Conservation (phyloP, 2,113 vertebrate genomes). For the Tringa solitaria region DNA sequence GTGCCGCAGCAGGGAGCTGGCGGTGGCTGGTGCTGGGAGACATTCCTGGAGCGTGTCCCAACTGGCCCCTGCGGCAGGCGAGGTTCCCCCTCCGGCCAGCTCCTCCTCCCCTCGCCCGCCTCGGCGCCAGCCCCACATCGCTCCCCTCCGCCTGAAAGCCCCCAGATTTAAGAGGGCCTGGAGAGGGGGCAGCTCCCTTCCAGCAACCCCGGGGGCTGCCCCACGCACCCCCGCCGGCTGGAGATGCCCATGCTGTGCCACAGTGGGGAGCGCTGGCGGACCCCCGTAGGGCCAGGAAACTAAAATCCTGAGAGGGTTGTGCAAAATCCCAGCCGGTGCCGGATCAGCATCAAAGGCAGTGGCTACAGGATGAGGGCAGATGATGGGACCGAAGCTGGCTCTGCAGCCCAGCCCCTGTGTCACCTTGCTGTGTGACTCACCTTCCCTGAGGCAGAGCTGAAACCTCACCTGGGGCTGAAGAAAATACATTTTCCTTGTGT, state of each 20-base stretch:
- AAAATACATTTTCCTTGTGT: neutral
- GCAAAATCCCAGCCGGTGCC: neutral
- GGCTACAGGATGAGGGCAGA: neutral
- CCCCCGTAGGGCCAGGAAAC: neutral
- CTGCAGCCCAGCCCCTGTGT: neutral
- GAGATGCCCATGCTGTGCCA: fast-evolving
- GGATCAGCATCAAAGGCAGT: neutral
- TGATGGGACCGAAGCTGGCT: neutral
- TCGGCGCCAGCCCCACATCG: neutral
- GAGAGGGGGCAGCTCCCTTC: neutral
- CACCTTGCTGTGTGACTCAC: neutral
- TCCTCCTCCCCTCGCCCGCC: neutral
- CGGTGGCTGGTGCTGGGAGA: neutral
- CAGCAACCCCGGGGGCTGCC: neutral
- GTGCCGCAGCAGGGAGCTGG: neutral
- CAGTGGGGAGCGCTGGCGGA: fast-evolving
- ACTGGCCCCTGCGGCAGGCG: neutral
- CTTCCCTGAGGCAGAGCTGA: neutral
- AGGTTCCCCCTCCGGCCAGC: neutral
- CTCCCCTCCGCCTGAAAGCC: neutral
- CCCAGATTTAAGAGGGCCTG: neutral
- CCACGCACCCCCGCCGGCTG: neutral
- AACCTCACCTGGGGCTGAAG: neutral
- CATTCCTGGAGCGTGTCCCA: conserved; percentile 42
- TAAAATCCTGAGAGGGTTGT: neutral